A percentile compares a stretch with the other conserved stretches of the same genome.
These are phyloP conservation scores for Microplitis mediator DNA, from an alignment of 1,140 invertebrate species.

Conservation along the genomic window DNA sequence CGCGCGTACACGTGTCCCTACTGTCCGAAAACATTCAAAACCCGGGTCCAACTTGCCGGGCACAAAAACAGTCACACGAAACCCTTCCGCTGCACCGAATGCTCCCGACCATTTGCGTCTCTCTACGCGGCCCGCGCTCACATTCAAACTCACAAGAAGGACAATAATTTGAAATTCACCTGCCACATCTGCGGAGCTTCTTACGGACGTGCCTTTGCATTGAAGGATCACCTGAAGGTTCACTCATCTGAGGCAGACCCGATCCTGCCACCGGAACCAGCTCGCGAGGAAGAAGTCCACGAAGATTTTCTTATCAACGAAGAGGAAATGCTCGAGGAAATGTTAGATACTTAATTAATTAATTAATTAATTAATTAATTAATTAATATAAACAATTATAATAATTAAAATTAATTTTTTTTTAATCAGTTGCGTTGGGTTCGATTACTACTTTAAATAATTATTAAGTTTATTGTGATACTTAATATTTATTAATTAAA, in stretches of 20 bases:
- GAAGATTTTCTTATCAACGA: conserved; percentile 49
- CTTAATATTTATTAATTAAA: no score
- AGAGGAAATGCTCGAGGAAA: conserved; percentile 46
- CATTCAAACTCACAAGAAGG: conserved; percentile 73
- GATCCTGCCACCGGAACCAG: conserved; percentile 47
- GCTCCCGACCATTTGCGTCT: conserved; percentile 73
- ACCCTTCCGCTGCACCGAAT: conserved; percentile 74
- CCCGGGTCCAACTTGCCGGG: conserved; percentile 73
- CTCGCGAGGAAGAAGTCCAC: conserved; percentile 53
- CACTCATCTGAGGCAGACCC: conserved; percentile 57
- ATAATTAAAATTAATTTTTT: no score
- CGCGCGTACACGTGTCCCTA: conserved; percentile 74
- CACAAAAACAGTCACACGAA: conserved; percentile 81
- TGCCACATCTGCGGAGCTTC: conserved; percentile 76
- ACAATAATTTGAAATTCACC: conserved; percentile 72
- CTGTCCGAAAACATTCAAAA: conserved; percentile 78
- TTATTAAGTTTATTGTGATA: no score
- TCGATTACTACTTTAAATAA: no score
- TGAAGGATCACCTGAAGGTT: conserved; percentile 73
- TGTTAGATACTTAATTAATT: conserved; percentile 24
- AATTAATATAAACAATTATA: no score
- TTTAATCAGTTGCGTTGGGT: no score
- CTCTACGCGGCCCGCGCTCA: conserved; percentile 74
- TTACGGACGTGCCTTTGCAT: conserved; percentile 73
- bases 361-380: not conserved